Percentiles rank a stretch among this genome's conserved stretches.
phyloP scores from a whole-genome alignment of 2,888 invertebrate species.

The Loripinus fragilis region DNA sequence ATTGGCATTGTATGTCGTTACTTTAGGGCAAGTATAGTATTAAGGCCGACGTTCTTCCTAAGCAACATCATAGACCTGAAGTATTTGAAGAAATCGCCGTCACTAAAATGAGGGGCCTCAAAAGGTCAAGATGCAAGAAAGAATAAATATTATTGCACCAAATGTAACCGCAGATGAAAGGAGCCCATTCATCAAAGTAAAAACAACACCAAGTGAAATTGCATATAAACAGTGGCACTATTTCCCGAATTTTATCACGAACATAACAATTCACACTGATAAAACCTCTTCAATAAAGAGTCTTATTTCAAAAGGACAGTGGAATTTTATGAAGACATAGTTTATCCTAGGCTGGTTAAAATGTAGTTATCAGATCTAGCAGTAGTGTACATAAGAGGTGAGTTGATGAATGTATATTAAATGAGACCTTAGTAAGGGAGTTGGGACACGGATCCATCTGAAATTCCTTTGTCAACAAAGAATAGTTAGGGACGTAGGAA shows the following conservation, averaged over 20 bases:
- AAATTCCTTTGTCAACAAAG: neutral
- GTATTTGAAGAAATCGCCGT: no score
- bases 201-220: neutral
- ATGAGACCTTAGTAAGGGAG: neutral
- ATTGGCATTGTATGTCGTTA: no score
- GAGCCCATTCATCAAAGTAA: no score
- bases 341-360: constrained; percentile 1
- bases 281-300: neutral
- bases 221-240: neutral
- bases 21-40: no score
- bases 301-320: neutral
- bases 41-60: no score
- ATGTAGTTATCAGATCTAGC: constrained; percentile 3
- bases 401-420: neutral
- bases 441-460: neutral
- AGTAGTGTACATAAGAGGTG: neutral
- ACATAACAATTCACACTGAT: neutral
- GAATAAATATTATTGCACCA: no score
- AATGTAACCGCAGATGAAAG: no score
- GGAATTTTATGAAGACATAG: constrained; percentile 8
- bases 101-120: no score
- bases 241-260: neutral
- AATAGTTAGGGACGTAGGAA: constrained; percentile 8
- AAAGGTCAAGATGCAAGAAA: neutral
- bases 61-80: no score